Conservation (phyloP, 92 coral and sea anemone genomes). For the Porites cylindrica region DNA sequence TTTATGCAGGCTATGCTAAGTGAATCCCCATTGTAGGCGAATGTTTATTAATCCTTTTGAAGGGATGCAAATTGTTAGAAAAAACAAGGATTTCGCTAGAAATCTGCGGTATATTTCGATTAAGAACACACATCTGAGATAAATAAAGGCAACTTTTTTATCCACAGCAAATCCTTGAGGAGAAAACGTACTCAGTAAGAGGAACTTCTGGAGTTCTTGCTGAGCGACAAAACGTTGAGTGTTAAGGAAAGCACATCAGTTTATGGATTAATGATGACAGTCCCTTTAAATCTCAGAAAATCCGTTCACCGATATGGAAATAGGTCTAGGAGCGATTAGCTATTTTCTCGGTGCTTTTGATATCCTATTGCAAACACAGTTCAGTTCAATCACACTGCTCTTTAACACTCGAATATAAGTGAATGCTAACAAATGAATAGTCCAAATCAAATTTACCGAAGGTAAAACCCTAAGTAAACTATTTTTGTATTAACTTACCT, state of each 20-base stretch:
- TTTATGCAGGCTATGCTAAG: constrained; percentile 28
- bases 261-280: neutral
- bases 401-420: neutral
- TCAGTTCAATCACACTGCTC: neutral
- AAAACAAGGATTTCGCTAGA: neutral
- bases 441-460: neutral
- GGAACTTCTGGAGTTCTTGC: constrained; percentile 11
- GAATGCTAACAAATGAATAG: neutral
- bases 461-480: neutral
- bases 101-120: neutral
- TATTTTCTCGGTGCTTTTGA: too few relatives aligned
- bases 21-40: constrained; percentile 46
- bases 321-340: too few relatives aligned
- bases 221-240: neutral
- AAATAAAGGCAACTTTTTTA: neutral
- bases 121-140: neutral
- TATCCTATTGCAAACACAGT: too few relatives aligned
- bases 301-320: neutral
- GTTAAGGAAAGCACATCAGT: neutral
- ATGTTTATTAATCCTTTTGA: neutral
- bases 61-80: neutral
- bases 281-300: neutral
- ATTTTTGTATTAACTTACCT: constrained; percentile 8
- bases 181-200: constrained; percentile 2
- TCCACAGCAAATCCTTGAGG: neutral